Percentiles rank a stretch among this genome's conserved stretches.
These are phyloP conservation scores for Actenoides hombroni DNA, from an alignment of 2,113 vertebrate genomes.

Conservation along the genomic window DNA sequence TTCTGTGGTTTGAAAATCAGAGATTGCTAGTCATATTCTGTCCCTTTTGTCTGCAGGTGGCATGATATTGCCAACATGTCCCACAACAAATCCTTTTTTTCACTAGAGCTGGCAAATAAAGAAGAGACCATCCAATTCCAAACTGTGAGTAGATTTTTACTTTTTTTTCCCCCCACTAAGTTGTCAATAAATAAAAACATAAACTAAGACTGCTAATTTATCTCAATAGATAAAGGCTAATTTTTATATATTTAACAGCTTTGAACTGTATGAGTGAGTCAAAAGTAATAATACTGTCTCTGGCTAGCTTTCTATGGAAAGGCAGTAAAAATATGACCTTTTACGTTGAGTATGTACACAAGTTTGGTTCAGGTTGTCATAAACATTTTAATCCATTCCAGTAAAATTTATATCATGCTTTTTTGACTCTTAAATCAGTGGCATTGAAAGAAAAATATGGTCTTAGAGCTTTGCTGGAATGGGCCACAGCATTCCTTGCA, in stretches of 20 bases:
- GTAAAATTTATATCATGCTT: not conserved
- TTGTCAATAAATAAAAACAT: not conserved
- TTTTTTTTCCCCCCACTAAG: not conserved
- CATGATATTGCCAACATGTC: constrained; percentile 97
- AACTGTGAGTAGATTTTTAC: constrained; percentile 83
- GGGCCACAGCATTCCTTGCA: fast-evolving
- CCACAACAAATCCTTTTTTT: constrained; percentile 96
- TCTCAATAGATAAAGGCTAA: not conserved
- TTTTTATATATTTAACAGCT: not conserved
- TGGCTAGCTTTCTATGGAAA: not conserved
- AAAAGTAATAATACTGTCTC: not conserved
- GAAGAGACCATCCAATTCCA: constrained; percentile 98
- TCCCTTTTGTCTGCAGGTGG: constrained; percentile 82
- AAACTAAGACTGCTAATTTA: not conserved
- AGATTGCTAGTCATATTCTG: not conserved
- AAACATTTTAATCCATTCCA: not conserved
- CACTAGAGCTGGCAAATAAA: constrained; percentile 90
- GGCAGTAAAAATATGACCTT: not conserved
- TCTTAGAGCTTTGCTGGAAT: not conserved
- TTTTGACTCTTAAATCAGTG: not conserved
- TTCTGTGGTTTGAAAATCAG: not conserved
- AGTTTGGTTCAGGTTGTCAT: not conserved
- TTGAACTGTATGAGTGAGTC: not conserved
- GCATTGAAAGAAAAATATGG: not conserved
- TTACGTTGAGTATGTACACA: not conserved